phyloP scores from a whole-genome alignment of 1,140 invertebrate genomes.

The Temnothorax curvispinosus region DNA sequence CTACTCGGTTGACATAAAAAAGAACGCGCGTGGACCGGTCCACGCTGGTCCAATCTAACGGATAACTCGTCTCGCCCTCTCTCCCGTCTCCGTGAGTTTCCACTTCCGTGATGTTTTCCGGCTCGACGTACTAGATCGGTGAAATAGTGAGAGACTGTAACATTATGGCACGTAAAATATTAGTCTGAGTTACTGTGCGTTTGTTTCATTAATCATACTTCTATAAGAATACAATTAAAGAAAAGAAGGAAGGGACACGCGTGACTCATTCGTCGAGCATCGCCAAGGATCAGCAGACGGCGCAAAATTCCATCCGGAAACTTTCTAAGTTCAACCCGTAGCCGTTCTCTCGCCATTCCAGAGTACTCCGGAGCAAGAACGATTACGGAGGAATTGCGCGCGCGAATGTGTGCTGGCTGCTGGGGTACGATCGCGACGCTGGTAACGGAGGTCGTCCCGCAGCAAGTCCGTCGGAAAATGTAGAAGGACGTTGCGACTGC shows the following conservation, averaged over 20 bases:
- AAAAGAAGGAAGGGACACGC: background rate
- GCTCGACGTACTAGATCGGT: background rate
- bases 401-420: background rate
- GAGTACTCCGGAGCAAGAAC: background rate
- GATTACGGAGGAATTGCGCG: background rate
- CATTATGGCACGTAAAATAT: background rate
- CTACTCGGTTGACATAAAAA: slow-evolving; percentile 51
- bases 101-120: slow-evolving; percentile 12
- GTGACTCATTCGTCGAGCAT: background rate
- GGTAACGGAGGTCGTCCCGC: background rate
- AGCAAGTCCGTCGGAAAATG: slow-evolving; percentile 41
- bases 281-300: background rate
- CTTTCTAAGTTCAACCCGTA: background rate
- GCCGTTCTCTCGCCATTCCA: background rate
- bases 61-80: background rate
- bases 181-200: background rate
- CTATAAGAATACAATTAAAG: background rate
- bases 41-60: background rate
- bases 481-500: background rate
- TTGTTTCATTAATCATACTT: background rate
- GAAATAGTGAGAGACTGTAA: background rate
- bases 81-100: background rate
- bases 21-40: background rate
- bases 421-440: background rate
- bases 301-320: background rate